A percentile compares a stretch with the other conserved stretches of the same genome.
Evolutionary conservation across 2,113 vertebrate species (phyloP).

Genomic region (Labrus mixtus): DNA sequence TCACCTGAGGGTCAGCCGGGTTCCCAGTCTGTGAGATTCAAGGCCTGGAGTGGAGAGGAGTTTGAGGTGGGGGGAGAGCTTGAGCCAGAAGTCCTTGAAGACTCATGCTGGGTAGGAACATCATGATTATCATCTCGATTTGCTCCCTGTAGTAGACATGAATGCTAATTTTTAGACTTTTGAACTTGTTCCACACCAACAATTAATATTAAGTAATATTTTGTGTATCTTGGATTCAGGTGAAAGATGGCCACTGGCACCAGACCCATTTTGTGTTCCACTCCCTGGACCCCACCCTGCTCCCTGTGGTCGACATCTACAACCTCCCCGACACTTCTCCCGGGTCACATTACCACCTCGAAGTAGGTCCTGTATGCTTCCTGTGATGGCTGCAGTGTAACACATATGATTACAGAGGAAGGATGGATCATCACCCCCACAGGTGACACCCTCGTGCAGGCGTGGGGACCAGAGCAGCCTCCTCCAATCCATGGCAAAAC

Average conservation of each 20-base stretch:
- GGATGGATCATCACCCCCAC: slow-evolving; percentile 22
- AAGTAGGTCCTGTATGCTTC: slow-evolving; percentile 97
- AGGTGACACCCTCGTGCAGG: slow-evolving; percentile 32
- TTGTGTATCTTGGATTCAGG: slow-evolving; percentile 76
- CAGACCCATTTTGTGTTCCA: slow-evolving; percentile 91
- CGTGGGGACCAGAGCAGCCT: slow-evolving; percentile 45
- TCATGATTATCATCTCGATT: not conserved
- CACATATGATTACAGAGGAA: slow-evolving; percentile 11
- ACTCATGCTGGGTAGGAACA: slow-evolving; percentile 91
- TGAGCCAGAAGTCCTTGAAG: slow-evolving; percentile 88
- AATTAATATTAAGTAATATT: too few relatives aligned
- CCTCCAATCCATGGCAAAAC: slow-evolving; percentile 41
- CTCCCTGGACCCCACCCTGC: slow-evolving; percentile 90
- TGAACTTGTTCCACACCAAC: not conserved
- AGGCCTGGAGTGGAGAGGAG: slow-evolving; percentile 91
- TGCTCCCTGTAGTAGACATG: too few relatives aligned
- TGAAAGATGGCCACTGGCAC: slow-evolving; percentile 94
- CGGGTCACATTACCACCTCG: slow-evolving; percentile 92
- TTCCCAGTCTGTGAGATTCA: slow-evolving; percentile 86
- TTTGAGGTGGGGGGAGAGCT: slow-evolving; percentile 88
- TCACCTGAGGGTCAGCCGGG: slow-evolving; percentile 73
- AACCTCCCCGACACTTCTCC: slow-evolving; percentile 89
- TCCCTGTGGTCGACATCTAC: slow-evolving; percentile 90
- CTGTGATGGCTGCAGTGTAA: slow-evolving; percentile 82
- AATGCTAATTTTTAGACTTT: too few relatives aligned